Evolutionary conservation across 2,113 vertebrate genomes (phyloP).

Genomic region (Patagioenas fasciata): DNA sequence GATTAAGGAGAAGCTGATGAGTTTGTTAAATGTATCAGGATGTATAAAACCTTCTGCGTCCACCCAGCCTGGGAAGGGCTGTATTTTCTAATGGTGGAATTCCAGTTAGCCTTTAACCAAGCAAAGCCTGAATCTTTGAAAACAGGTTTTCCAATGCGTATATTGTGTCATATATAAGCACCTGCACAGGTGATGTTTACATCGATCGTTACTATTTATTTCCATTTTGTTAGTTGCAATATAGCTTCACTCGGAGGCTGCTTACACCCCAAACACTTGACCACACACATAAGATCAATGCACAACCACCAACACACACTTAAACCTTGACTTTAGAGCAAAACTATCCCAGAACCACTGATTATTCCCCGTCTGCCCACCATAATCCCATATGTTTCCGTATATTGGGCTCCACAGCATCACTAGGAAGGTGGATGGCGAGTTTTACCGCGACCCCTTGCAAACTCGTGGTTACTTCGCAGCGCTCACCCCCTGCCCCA

Average conservation of each 20-base stretch:
- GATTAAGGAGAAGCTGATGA: background rate
- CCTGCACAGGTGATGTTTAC: background rate
- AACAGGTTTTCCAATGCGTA: accelerated
- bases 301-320: background rate
- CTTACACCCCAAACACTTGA: background rate
- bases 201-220: background rate
- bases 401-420: accelerated
- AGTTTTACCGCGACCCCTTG: background rate
- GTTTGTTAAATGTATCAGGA: no score
- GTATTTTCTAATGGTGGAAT: background rate
- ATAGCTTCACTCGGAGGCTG: accelerated
- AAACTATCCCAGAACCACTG: accelerated
- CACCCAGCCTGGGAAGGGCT: accelerated
- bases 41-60: no score
- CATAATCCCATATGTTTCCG: accelerated
- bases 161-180: background rate
- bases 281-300: accelerated
- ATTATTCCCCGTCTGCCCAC: no score
- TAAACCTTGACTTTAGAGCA: background rate
- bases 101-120: no score
- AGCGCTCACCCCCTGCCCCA: background rate
- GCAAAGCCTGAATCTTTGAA: background rate
- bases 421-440: accelerated
- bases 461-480: background rate
- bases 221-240: accelerated